Percentiles rank a stretch among this genome's conserved stretches.
These are phyloP conservation scores for Deilephila elpenor DNA, from an alignment of 2,888 invertebrate genomes.

Conservation along the genomic window DNA sequence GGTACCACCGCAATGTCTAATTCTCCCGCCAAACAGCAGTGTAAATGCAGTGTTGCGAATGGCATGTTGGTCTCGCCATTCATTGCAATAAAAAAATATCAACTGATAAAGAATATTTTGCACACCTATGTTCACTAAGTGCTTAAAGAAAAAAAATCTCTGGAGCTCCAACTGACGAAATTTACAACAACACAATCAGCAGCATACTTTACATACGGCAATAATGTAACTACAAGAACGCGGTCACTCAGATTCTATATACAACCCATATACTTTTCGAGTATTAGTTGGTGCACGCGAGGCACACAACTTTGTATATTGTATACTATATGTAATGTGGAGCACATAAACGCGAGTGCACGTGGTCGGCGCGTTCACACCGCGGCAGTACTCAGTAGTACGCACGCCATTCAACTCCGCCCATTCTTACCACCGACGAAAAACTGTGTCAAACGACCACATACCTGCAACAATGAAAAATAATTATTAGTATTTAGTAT, in stretches of 20 bases:
- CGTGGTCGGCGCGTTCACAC: neutral
- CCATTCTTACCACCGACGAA: conserved; percentile 4
- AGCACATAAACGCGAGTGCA: neutral
- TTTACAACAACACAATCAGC: neutral
- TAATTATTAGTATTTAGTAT: neutral
- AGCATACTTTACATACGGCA: neutral
- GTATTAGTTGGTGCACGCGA: neutral
- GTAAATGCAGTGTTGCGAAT: too few relatives aligned
- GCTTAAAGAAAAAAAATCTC: neutral
- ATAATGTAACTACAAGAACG: neutral
- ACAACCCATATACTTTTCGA: neutral
- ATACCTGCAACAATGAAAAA: neutral
- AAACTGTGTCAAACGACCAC: neutral
- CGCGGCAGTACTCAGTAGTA: conserved; percentile 9
- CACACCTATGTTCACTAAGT: neutral
- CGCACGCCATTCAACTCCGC: conserved; percentile 13
- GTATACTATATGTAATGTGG: neutral
- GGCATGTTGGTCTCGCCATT: too few relatives aligned
- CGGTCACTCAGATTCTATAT: neutral
- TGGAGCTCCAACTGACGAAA: neutral
- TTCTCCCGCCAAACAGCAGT: too few relatives aligned
- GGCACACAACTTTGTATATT: neutral
- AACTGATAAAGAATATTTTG: too few relatives aligned
- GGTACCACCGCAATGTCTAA: too few relatives aligned
- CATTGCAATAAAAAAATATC: too few relatives aligned